Evolutionary conservation across 2,113 vertebrate genomes (phyloP).

Genomic region (Cheirogaleus medius): DNA sequence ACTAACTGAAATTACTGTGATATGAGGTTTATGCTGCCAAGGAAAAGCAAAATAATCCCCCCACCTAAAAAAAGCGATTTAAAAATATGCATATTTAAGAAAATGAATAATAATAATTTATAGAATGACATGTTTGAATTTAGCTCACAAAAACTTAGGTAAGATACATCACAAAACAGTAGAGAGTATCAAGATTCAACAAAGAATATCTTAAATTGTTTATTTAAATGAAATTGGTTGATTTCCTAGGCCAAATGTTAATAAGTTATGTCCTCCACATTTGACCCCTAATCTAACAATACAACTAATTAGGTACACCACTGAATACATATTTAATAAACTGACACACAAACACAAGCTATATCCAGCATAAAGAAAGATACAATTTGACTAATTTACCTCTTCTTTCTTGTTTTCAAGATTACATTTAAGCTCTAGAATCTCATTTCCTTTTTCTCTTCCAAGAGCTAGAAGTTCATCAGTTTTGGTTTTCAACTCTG

Average conservation of each 20-base stretch:
- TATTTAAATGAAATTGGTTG: neutral
- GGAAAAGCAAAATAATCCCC: neutral
- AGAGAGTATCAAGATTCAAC: neutral
- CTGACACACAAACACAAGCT: neutral
- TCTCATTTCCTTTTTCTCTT: slow-evolving; percentile 94
- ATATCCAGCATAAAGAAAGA: neutral
- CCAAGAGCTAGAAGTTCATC: slow-evolving; percentile 93
- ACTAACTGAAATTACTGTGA: slow-evolving; percentile 22
- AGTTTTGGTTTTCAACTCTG: slow-evolving; percentile 94
- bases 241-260: neutral
- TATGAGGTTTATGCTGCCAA: neutral
- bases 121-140: neutral
- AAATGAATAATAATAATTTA: slow-evolving; percentile 14
- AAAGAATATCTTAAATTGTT: neutral
- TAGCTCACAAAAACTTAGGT: slow-evolving; percentile 26
- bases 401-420: slow-evolving; percentile 96
- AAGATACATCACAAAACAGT: neutral
- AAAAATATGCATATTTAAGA: neutral
- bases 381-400: slow-evolving; percentile 78
- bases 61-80: neutral
- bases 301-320: neutral
- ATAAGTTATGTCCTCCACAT: neutral
- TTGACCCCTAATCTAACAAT: neutral
- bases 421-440: slow-evolving; percentile 93
- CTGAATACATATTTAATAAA: neutral